A percentile compares a stretch with the other conserved stretches of the same genome.
phyloP scores from a whole-genome alignment of 2,113 vertebrate species.

The Parus major region DNA sequence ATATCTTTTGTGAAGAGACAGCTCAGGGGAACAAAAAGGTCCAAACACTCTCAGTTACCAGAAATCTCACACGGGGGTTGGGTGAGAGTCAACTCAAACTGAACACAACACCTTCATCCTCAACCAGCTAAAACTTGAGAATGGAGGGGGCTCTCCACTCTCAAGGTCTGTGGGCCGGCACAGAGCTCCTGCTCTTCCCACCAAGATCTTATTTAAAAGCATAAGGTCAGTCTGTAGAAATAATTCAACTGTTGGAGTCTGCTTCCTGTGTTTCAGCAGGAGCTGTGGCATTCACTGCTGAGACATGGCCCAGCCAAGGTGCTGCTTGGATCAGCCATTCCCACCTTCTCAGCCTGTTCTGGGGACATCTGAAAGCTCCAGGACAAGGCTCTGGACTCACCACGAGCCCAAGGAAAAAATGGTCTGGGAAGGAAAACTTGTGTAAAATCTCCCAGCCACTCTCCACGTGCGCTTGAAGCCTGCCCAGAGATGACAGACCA shows the following conservation, averaged over 20 bases:
- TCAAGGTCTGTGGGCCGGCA: neutral
- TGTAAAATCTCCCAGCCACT: neutral
- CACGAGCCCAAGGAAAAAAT: neutral
- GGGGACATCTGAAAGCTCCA: neutral
- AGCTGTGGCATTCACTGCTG: accelerated
- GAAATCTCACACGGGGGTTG: neutral
- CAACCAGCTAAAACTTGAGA: neutral
- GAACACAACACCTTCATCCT: neutral
- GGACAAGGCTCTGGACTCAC: neutral
- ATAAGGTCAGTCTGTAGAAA: neutral
- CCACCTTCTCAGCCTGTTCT: neutral
- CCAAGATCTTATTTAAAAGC: neutral
- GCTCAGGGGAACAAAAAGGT: neutral
- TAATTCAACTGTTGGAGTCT: neutral
- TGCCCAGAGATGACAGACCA: neutral
- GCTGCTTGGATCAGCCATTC: neutral
- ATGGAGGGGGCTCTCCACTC: neutral
- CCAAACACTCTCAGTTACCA: neutral
- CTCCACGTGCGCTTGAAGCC: neutral
- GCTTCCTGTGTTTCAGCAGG: neutral
- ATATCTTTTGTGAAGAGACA: slow-evolving; percentile 20
- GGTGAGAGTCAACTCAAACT: neutral
- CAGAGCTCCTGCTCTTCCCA: neutral
- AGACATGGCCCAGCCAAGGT: accelerated
- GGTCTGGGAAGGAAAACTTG: neutral